A percentile compares a stretch with the other conserved stretches of the same genome.
Evolutionary conservation across 2,888 invertebrate species (phyloP).

Genomic region (Abscondita cerata): DNA sequence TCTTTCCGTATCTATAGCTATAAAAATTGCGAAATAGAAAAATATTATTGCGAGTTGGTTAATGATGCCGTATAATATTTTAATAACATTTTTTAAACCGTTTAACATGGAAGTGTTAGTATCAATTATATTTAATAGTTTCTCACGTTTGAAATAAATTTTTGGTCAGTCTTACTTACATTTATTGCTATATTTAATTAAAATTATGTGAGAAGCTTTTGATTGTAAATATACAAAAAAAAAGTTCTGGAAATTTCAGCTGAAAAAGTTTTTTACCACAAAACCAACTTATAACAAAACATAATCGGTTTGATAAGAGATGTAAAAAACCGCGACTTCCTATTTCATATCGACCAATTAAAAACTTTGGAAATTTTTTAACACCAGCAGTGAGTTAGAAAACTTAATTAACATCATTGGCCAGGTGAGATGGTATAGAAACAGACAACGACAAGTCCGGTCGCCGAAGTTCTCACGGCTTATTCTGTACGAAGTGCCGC

Average conservation of each 20-base stretch:
- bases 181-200: too few relatives aligned
- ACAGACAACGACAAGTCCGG: slow-evolving; percentile 24
- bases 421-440: slow-evolving; percentile 35
- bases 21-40: too few relatives aligned
- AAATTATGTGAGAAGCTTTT: too few relatives aligned
- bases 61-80: too few relatives aligned
- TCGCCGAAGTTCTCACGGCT: slow-evolving; percentile 41
- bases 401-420: slow-evolving; percentile 34
- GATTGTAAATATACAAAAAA: too few relatives aligned
- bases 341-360: slow-evolving; percentile 27
- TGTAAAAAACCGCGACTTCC: slow-evolving; percentile 27
- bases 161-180: too few relatives aligned
- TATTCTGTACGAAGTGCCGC: slow-evolving; percentile 20
- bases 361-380: slow-evolving; percentile 17
- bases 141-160: too few relatives aligned
- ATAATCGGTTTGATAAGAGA: slow-evolving; percentile 17
- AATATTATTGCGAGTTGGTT: too few relatives aligned
- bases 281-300: slow-evolving; percentile 11
- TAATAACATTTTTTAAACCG: too few relatives aligned
- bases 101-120: too few relatives aligned
- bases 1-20: too few relatives aligned
- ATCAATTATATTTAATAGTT: too few relatives aligned
- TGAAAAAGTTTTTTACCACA: slow-evolving; percentile 14
- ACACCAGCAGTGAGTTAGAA: slow-evolving; percentile 21
- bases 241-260: slow-evolving; percentile 9